phyloP scores from a whole-genome alignment of 2,888 invertebrate species.

The Meliscaeva auricollis region DNA sequence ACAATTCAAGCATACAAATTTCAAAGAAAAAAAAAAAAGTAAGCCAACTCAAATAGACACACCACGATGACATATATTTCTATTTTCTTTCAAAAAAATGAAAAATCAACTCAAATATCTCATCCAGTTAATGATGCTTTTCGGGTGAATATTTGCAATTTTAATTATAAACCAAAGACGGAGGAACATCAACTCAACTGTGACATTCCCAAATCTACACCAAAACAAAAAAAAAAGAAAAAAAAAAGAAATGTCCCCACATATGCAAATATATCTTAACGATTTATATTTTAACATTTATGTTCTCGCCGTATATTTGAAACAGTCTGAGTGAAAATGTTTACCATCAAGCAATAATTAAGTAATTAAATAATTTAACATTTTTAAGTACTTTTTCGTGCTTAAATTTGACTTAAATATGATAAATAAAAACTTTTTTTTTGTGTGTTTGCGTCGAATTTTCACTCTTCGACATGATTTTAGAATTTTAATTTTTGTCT shows the following conservation, averaged over 20 bases:
- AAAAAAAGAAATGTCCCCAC: constrained; percentile 20
- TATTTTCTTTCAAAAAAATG: constrained; percentile 2
- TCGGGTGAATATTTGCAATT: constrained; percentile 56
- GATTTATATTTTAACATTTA: constrained; percentile 23
- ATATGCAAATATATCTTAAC: constrained; percentile 10
- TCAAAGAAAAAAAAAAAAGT: constrained; percentile 10
- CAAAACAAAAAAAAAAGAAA: background rate
- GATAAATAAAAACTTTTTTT: constrained; percentile 16
- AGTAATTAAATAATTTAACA: constrained; percentile 50
- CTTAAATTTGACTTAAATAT: constrained; percentile 7
- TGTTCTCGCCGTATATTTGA: background rate
- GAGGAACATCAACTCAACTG: constrained; percentile 44
- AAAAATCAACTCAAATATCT: constrained; percentile 42
- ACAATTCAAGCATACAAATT: constrained; percentile 39
- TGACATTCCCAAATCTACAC: constrained; percentile 61
- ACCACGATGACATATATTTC: constrained; percentile 21
- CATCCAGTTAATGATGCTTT: constrained; percentile 70
- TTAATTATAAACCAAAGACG: constrained; percentile 57
- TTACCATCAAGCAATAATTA: constrained; percentile 34
- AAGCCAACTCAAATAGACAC: constrained; percentile 35
- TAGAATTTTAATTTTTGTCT: background rate
- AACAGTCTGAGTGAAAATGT: constrained; percentile 43
- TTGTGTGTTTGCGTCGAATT: background rate
- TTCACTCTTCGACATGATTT: background rate
- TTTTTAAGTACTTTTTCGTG: constrained; percentile 41